Conservation (phyloP, 2,888 invertebrate species). For the Flexamia atlantica region DNA sequence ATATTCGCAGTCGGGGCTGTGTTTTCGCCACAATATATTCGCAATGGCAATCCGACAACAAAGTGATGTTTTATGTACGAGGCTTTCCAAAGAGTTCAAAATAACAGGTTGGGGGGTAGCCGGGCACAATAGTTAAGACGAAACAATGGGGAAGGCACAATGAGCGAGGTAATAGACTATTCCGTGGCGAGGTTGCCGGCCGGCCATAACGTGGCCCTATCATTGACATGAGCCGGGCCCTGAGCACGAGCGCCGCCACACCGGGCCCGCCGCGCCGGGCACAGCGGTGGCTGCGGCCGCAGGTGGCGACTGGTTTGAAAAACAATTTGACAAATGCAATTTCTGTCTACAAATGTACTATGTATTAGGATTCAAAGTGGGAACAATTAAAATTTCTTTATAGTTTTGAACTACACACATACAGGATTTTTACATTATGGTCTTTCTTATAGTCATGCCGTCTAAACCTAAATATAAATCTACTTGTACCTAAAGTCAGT, state of each 20-base stretch:
- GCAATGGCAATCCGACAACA: conserved; percentile 31
- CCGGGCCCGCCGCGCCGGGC: neutral
- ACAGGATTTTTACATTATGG: too few species aligned
- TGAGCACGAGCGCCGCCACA: neutral
- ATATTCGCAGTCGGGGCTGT: neutral
- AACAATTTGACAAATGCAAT: too few species aligned
- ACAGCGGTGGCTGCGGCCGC: too few species aligned
- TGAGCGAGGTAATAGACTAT: conserved; percentile 48
- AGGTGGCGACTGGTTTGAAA: too few species aligned
- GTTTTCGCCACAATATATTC: conserved; percentile 31
- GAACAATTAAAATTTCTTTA: too few species aligned
- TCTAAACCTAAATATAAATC: too few species aligned
- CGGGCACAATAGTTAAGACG: conserved; percentile 35
- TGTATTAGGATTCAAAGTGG: too few species aligned
- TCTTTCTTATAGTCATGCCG: too few species aligned
- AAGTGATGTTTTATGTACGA: conserved; percentile 39
- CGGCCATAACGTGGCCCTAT: conserved; percentile 37
- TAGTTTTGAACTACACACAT: too few species aligned
- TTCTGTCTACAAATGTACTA: too few species aligned
- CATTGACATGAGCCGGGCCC: conserved; percentile 20
- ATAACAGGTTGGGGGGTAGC: conserved; percentile 33
- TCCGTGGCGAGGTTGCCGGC: conserved; percentile 2
- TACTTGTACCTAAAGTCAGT: too few species aligned
- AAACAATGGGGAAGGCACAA: conserved; percentile 50
- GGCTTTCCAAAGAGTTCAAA: conserved; percentile 30